Evolutionary conservation across 2,113 vertebrate species (phyloP).

Genomic region (Dicrurus megarhynchus): DNA sequence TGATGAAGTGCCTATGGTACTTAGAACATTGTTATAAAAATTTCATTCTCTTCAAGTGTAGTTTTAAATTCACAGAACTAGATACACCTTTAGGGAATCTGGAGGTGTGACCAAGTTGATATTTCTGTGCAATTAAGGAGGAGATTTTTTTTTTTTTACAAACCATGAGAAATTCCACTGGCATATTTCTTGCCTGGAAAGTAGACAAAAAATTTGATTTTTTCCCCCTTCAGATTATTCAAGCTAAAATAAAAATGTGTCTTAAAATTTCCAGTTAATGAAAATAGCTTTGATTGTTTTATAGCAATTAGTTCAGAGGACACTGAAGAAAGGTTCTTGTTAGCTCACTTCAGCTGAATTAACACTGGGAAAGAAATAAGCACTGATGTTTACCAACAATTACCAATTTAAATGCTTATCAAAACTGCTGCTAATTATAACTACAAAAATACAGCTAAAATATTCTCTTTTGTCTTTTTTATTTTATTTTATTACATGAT

Average conservation of each 20-base stretch:
- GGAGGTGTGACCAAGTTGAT: background rate
- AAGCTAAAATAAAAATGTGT: background rate
- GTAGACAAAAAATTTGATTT: fast-evolving
- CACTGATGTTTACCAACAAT: background rate
- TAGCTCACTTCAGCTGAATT: background rate
- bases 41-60: background rate
- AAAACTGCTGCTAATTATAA: background rate
- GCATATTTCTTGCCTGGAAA: background rate
- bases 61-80: background rate
- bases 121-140: background rate
- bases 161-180: background rate
- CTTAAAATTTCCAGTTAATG: background rate
- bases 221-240: background rate
- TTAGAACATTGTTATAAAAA: background rate
- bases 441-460: background rate
- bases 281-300: background rate
- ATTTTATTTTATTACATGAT: background rate
- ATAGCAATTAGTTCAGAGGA: background rate
- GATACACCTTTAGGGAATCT: background rate
- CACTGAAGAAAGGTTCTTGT: background rate
- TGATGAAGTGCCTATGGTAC: background rate
- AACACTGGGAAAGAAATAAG: background rate
- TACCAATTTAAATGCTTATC: background rate
- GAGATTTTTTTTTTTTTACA: background rate
- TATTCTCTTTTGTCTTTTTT: background rate